A percentile compares a stretch with the other conserved stretches of the same genome.
phyloP scores from a whole-genome alignment of 2,113 vertebrate genomes.

The Scatophagus argus region DNA sequence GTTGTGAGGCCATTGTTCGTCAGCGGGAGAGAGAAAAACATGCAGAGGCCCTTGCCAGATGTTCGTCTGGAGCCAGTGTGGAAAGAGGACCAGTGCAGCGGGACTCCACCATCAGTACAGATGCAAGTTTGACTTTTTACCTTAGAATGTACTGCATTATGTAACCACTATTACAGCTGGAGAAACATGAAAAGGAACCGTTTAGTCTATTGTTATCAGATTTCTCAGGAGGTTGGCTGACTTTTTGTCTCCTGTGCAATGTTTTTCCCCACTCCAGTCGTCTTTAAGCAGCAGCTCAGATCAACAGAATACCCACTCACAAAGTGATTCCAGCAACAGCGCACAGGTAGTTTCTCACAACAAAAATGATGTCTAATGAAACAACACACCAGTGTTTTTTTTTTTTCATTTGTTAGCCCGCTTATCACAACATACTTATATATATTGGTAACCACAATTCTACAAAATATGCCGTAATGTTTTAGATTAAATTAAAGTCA shows the following conservation, averaged over 20 bases:
- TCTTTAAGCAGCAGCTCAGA: slow-evolving; percentile 94
- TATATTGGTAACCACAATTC: background rate
- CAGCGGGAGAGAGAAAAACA: slow-evolving; percentile 96
- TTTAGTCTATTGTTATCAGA: background rate
- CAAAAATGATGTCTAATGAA: background rate
- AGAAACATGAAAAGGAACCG: background rate
- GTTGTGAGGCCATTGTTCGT: slow-evolving; percentile 94
- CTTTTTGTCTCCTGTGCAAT: slow-evolving; percentile 30
- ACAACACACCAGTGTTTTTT: background rate
- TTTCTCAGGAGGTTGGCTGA: background rate
- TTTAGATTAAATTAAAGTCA: background rate
- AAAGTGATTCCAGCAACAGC: slow-evolving; percentile 93
- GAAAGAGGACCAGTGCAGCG: slow-evolving; percentile 89
- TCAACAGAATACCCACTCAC: slow-evolving; percentile 87
- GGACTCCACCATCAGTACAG: slow-evolving; percentile 96
- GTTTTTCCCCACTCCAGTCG: slow-evolving; percentile 81
- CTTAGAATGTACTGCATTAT: background rate
- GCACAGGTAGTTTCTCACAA: slow-evolving; percentile 86
- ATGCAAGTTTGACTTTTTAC: slow-evolving; percentile 78
- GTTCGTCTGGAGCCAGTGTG: slow-evolving; percentile 91
- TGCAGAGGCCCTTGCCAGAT: slow-evolving; percentile 92
- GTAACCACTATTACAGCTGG: background rate
- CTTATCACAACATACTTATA: background rate
- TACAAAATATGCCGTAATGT: background rate
- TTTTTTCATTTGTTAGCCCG: background rate